A percentile compares a stretch with the other conserved stretches of the same genome.
Evolutionary conservation across 2,797 vertebrate genomes (phyloP).

Genomic region (Chrosomus eos): DNA sequence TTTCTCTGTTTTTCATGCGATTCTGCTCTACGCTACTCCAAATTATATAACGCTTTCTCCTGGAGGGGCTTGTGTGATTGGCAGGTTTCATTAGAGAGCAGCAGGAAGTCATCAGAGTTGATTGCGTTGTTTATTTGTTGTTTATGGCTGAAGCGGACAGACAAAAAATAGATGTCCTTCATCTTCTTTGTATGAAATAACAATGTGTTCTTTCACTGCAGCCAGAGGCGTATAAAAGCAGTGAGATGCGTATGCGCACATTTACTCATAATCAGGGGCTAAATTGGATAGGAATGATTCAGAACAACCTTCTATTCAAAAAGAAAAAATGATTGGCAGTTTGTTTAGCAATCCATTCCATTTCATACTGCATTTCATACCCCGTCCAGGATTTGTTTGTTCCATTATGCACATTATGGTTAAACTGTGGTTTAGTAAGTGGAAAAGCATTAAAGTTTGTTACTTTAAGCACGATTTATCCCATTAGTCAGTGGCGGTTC

Average conservation of each 20-base stretch:
- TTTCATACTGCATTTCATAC: neutral
- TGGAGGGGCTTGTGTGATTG: constrained; percentile 63
- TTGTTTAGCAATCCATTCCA: constrained; percentile 29
- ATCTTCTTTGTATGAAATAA: constrained; percentile 18
- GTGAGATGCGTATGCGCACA: constrained; percentile 5
- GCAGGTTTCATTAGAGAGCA: constrained; percentile 65
- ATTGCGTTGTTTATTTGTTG: constrained; percentile 54
- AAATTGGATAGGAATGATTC: constrained; percentile 9
- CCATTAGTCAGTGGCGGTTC: constrained; percentile 2
- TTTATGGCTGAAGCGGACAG: neutral
- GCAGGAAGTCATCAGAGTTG: constrained; percentile 68
- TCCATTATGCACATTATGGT: neutral
- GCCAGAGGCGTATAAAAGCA: neutral
- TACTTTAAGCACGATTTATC: constrained; percentile 8
- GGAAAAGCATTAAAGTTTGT: neutral
- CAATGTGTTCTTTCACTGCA: neutral
- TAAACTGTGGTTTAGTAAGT: neutral
- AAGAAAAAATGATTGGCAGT: constrained; percentile 27
- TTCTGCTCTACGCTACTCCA: neutral
- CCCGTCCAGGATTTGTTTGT: constrained; percentile 15
- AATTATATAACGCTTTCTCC: neutral
- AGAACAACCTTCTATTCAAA: constrained; percentile 25
- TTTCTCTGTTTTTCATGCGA: neutral
- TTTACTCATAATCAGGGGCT: neutral
- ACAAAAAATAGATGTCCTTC: constrained; percentile 65